Conservation (phyloP, 2,113 vertebrate genomes). For the Amazona guildingii region DNA sequence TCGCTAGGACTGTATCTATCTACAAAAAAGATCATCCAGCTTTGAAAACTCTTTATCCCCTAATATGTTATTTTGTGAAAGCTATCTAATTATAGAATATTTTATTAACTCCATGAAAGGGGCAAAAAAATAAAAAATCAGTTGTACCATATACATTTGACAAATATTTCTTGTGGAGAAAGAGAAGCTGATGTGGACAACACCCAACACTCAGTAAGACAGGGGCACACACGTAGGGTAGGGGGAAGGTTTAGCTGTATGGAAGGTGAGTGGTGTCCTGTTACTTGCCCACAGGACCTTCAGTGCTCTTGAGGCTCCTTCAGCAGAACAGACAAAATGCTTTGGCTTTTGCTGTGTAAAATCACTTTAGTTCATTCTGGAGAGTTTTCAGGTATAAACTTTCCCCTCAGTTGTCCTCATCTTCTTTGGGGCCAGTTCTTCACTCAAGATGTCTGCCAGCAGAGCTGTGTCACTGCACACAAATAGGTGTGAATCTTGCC, state of each 20-base stretch:
- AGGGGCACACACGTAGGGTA: fast-evolving
- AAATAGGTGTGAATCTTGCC: not conserved
- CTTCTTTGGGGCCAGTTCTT: not conserved
- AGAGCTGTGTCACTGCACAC: not conserved
- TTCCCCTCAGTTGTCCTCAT: not conserved
- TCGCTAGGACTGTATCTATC: fast-evolving
- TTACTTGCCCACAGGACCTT: not conserved
- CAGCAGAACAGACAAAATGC: not conserved
- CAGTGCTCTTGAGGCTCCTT: not conserved
- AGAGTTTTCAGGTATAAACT: not conserved
- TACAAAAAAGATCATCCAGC: not conserved
- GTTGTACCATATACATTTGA: not conserved
- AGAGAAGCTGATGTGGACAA: not conserved
- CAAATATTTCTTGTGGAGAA: not conserved
- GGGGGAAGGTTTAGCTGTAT: not conserved
- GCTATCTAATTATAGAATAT: not conserved
- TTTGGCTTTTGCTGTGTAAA: not conserved
- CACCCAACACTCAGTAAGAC: not conserved
- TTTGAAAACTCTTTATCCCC: not conserved
- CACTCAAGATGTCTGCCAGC: not conserved
- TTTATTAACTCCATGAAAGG: not conserved
- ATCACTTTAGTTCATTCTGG: not conserved
- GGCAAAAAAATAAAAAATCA: not conserved
- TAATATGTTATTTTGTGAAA: not conserved
- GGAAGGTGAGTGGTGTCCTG: not conserved